Evolutionary conservation across 2,888 invertebrate species (phyloP).

Genomic region (Caradrina clavipalpis): DNA sequence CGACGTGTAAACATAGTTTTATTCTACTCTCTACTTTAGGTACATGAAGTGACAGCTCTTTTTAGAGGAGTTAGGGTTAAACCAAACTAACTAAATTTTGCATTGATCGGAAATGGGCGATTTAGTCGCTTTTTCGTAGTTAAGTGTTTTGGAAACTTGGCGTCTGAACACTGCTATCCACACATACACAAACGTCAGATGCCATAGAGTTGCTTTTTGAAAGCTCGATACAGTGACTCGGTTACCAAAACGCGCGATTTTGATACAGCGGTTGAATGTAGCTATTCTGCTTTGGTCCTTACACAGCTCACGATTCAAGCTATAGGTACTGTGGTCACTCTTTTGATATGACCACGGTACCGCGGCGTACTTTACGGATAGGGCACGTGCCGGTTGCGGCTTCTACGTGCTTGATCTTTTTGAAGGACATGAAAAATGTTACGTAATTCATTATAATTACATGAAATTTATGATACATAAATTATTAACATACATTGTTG

Average conservation of each 20-base stretch:
- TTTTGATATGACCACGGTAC: too few species aligned
- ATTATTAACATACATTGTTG: background rate
- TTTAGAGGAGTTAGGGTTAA: background rate
- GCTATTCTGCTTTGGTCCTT: background rate
- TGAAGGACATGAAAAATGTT: conserved; percentile 1
- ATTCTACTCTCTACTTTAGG: background rate
- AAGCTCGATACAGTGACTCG: background rate
- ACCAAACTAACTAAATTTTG: background rate
- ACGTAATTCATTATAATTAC: background rate
- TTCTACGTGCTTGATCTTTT: background rate
- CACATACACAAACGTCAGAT: too few species aligned
- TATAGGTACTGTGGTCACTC: background rate
- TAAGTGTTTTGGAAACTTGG: too few species aligned
- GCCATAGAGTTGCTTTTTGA: too few species aligned
- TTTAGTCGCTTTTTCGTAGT: too few species aligned
- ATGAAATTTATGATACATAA: background rate
- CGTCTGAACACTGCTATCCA: too few species aligned
- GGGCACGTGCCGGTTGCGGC: background rate
- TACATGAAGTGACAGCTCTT: too few species aligned
- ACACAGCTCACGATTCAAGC: background rate
- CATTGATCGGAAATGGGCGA: too few species aligned
- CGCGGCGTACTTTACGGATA: too few species aligned
- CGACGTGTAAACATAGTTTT: conserved; percentile 19
- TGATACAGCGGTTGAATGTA: background rate
- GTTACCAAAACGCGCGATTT: background rate